Percentiles rank a stretch among this genome's conserved stretches.
Conservation (phyloP, 1,140 invertebrate genomes). For the Habropoda laboriosa region DNA sequence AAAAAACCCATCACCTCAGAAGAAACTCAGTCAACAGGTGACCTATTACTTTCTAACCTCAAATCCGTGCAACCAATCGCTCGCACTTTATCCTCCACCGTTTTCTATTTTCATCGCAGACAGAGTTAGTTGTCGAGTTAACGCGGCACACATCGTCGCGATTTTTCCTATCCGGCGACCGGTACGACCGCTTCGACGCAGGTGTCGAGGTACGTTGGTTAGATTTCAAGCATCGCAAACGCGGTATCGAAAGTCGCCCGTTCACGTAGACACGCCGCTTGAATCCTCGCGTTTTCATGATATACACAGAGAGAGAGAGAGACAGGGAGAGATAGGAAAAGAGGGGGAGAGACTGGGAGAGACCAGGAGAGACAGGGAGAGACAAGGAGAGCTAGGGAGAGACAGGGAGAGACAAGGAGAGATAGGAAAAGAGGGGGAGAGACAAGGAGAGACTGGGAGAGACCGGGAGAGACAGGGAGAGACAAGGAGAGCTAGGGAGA, state of each 20-base stretch:
- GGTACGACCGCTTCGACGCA: constrained; percentile 59
- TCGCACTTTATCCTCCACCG: background rate
- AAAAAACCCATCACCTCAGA: background rate
- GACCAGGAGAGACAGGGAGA: too few species aligned
- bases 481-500: too few species aligned
- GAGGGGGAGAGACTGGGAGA: too few species aligned
- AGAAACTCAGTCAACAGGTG: background rate
- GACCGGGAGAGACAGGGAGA: too few species aligned
- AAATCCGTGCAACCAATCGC: background rate
- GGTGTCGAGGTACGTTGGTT: constrained; percentile 32
- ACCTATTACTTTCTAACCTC: background rate
- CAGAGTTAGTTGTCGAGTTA: background rate
- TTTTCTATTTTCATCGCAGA: background rate
- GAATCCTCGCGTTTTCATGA: constrained; percentile 60
- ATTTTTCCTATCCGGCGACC: constrained; percentile 40
- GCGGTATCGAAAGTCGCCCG: background rate
- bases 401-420: too few species aligned
- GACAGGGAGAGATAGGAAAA: too few species aligned
- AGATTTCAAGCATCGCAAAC: constrained; percentile 35
- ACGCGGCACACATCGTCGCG: constrained; percentile 34
- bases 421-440: too few species aligned
- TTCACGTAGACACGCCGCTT: constrained; percentile 43
- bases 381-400: too few species aligned
- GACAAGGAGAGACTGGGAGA: too few species aligned
- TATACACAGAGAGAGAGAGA: constrained; percentile 52